Conservation (phyloP, 2,797 vertebrate genomes). For the Xenentodon cancila region DNA sequence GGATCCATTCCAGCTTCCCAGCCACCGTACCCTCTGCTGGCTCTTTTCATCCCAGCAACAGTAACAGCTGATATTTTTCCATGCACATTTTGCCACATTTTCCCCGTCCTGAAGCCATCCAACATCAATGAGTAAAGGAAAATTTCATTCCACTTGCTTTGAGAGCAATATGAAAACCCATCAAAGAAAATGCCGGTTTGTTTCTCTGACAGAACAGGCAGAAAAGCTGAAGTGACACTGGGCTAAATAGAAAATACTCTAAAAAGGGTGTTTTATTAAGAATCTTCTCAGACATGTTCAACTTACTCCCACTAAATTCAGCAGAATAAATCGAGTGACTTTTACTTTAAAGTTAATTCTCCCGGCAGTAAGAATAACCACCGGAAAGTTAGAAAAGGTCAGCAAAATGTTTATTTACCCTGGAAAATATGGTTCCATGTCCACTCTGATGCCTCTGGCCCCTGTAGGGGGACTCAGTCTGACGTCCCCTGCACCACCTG, state of each 20-base stretch:
- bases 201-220: not conserved
- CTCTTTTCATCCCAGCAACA: not conserved
- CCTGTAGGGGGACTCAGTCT: not conserved
- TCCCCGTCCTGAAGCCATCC: not conserved
- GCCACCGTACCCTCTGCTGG: not conserved
- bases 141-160: not conserved
- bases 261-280: too few species aligned
- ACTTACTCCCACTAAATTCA: not conserved
- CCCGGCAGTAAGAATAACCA: not conserved
- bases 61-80: not conserved
- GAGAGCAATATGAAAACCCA: not conserved
- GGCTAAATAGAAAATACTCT: not conserved
- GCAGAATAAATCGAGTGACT: not conserved
- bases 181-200: not conserved
- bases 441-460: not conserved
- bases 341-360: not conserved
- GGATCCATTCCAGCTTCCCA: conserved; percentile 25
- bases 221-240: not conserved
- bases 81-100: not conserved
- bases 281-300: not conserved
- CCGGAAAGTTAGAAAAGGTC: not conserved
- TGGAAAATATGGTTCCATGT: not conserved
- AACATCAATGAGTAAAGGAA: not conserved
- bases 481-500: not conserved
- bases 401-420: not conserved